Evolutionary conservation across 2,888 invertebrate genomes (phyloP).

Genomic region (Spodoptera littoralis): DNA sequence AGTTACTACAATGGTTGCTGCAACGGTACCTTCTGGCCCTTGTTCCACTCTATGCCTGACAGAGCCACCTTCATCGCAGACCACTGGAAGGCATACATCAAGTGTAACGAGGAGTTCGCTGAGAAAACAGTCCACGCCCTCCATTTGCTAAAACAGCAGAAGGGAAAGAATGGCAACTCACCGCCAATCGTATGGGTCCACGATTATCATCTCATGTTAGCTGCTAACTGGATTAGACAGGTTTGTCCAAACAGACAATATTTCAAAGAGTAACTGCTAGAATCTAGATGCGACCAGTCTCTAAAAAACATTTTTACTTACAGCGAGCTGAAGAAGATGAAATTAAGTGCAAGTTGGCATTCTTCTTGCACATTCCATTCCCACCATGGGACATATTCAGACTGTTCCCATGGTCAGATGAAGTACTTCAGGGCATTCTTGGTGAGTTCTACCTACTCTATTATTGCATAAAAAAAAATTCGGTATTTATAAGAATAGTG

Average conservation of each 20-base stretch:
- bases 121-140: slow-evolving; percentile 93
- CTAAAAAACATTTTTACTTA: slow-evolving; percentile 55
- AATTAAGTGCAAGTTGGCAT: slow-evolving; percentile 94
- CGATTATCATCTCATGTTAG: slow-evolving; percentile 97
- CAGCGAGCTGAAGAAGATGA: slow-evolving; percentile 93
- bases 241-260: slow-evolving; percentile 68
- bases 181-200: slow-evolving; percentile 97
- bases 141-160: slow-evolving; percentile 85
- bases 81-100: slow-evolving; percentile 94
- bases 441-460: slow-evolving; percentile 79
- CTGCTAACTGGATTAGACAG: slow-evolving; percentile 96
- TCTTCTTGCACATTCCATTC: slow-evolving; percentile 98
- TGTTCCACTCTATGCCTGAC: slow-evolving; percentile 97
- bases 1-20: slow-evolving; percentile 97
- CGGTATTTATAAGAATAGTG: neutral
- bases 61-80: slow-evolving; percentile 94
- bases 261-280: neutral
- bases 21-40: slow-evolving; percentile 97
- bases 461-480: neutral
- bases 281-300: neutral
- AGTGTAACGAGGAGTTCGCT: slow-evolving; percentile 95
- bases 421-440: slow-evolving; percentile 96
- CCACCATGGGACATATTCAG: slow-evolving; percentile 98
- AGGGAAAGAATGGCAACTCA: slow-evolving; percentile 76
- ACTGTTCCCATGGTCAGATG: slow-evolving; percentile 97